Evolutionary conservation across 2,113 vertebrate genomes (phyloP).

Genomic region (Cnemophilus loriae): DNA sequence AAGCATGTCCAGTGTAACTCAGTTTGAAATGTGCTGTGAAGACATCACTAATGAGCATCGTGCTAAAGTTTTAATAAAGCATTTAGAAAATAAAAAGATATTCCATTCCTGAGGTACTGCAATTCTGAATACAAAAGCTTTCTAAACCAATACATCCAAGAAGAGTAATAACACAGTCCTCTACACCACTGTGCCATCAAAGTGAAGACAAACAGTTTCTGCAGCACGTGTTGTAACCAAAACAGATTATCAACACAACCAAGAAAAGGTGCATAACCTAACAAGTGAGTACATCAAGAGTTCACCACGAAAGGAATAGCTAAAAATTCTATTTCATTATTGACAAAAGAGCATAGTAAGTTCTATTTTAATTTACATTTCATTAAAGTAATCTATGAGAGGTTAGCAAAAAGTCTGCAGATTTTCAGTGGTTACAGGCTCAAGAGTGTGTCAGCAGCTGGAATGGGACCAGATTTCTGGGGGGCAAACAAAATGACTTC

Average conservation of each 20-base stretch:
- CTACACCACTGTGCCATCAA: neutral
- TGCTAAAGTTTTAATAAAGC: neutral
- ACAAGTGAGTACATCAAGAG: neutral
- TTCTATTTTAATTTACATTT: neutral
- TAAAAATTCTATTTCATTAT: neutral
- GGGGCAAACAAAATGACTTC: neutral
- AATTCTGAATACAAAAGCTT: neutral
- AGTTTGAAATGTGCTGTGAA: neutral
- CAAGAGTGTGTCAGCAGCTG: neutral
- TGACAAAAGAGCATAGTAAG: neutral
- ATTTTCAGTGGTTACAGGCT: neutral
- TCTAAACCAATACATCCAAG: neutral
- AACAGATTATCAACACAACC: neutral
- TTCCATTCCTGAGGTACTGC: neutral
- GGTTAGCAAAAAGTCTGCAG: neutral
- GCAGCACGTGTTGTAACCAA: neutral
- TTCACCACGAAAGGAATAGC: neutral
- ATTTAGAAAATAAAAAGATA: neutral
- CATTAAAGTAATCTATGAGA: neutral
- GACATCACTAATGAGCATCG: neutral
- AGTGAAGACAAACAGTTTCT: neutral
- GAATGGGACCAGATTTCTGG: neutral
- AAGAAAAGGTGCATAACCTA: neutral
- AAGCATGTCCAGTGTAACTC: neutral
- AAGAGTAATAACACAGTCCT: neutral